Conservation (phyloP, 2,888 invertebrate genomes). For the Cephus spinipes region DNA sequence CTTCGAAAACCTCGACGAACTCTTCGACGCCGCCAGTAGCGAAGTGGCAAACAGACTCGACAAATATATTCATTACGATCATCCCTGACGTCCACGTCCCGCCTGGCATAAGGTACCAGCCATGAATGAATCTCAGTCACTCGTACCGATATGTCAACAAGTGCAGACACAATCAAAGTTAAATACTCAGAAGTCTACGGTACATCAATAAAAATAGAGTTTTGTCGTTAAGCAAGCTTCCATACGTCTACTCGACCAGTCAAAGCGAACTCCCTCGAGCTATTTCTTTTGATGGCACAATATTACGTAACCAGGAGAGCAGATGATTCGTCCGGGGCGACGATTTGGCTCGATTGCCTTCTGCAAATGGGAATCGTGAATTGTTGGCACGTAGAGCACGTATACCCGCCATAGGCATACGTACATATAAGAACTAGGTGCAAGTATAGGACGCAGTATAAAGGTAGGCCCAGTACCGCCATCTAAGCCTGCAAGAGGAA, state of each 20-base stretch:
- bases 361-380: background rate
- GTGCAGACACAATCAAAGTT: background rate
- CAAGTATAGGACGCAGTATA: background rate
- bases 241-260: background rate
- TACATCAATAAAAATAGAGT: background rate
- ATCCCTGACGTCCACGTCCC: background rate
- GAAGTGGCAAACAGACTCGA: background rate
- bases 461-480: constrained; percentile 4
- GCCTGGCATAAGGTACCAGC: background rate
- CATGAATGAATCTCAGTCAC: background rate
- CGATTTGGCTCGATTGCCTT: background rate
- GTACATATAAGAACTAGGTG: background rate
- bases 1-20: background rate
- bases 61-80: background rate
- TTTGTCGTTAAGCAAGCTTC: background rate
- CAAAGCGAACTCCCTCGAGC: background rate
- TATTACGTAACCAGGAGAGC: background rate
- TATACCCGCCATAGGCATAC: background rate
- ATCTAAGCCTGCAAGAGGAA: background rate
- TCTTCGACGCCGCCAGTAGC: background rate
- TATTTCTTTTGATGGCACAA: background rate
- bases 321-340: background rate
- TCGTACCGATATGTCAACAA: background rate
- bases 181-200: background rate
- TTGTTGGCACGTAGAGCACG: background rate